Evolutionary conservation across 2,888 invertebrate species (phyloP).

Genomic region (Lepetodrilus schrolli): DNA sequence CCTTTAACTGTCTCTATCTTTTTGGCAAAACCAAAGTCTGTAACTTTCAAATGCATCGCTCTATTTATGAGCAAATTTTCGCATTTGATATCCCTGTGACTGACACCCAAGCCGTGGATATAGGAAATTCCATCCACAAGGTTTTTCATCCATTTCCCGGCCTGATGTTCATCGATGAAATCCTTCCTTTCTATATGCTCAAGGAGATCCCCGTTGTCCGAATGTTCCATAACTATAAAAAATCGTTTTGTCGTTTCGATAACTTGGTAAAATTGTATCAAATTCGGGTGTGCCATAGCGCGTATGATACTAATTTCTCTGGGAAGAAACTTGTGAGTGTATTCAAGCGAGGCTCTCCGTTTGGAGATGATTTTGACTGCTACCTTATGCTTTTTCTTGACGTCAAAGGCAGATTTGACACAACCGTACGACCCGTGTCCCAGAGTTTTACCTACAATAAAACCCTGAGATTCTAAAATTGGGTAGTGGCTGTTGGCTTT

Average conservation of each 20-base stretch:
- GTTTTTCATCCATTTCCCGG: constrained; percentile 67
- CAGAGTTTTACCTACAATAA: constrained; percentile 62
- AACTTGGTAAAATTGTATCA: constrained; percentile 64
- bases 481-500: constrained; percentile 36
- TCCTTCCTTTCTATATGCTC: constrained; percentile 53
- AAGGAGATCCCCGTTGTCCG: constrained; percentile 66
- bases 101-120: constrained; percentile 67
- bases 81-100: constrained; percentile 73
- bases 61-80: constrained; percentile 68
- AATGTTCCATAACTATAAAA: constrained; percentile 71
- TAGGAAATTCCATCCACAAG: constrained; percentile 66
- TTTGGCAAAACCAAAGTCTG: constrained; percentile 72
- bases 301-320: constrained; percentile 71
- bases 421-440: constrained; percentile 72
- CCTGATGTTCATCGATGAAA: constrained; percentile 53
- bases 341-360: constrained; percentile 67
- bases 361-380: constrained; percentile 73
- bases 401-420: constrained; percentile 69
- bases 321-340: constrained; percentile 70
- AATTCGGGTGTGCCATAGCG: constrained; percentile 61
- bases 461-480: constrained; percentile 62
- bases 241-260: constrained; percentile 72
- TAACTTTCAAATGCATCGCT: constrained; percentile 59
- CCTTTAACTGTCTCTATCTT: constrained; percentile 46
- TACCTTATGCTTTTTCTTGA: constrained; percentile 63